These are phyloP conservation scores for Drosophila monieri DNA, from an alignment of 2,888 invertebrate genomes.

Conservation along the genomic window DNA sequence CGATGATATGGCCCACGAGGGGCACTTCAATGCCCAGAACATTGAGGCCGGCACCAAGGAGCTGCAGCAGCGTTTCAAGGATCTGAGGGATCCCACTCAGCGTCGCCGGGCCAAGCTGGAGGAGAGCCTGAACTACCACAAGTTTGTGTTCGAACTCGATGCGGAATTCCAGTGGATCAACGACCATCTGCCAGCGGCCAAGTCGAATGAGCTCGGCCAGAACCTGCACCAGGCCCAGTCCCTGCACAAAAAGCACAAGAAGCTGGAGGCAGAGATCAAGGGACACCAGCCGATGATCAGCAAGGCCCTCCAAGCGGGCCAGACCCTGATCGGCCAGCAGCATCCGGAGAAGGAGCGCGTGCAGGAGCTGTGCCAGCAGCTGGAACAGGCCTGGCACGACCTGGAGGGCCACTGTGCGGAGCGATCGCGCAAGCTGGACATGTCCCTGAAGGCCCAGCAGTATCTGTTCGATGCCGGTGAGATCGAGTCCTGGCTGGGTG, in stretches of 20 bases:
- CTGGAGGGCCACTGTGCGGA: slow-evolving; percentile 89
- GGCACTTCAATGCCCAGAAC: slow-evolving; percentile 96
- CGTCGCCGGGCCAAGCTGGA: slow-evolving; percentile 91
- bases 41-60: slow-evolving; percentile 91
- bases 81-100: slow-evolving; percentile 89
- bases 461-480: slow-evolving; percentile 95
- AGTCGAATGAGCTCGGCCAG: slow-evolving; percentile 90
- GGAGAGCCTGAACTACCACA: slow-evolving; percentile 92
- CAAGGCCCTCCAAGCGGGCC: slow-evolving; percentile 92
- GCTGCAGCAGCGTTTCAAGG: slow-evolving; percentile 89
- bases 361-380: slow-evolving; percentile 88
- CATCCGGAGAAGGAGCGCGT: slow-evolving; percentile 94
- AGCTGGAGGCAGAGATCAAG: slow-evolving; percentile 94
- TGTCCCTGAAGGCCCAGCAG: slow-evolving; percentile 95
- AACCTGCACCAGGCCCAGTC: slow-evolving; percentile 97
- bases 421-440: slow-evolving; percentile 91
- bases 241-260: slow-evolving; percentile 96
- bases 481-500: slow-evolving; percentile 96
- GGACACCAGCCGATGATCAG: slow-evolving; percentile 94
- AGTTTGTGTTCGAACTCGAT: slow-evolving; percentile 96
- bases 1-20: slow-evolving; percentile 95
- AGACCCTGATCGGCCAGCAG: slow-evolving; percentile 88
- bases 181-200: slow-evolving; percentile 93
- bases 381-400: slow-evolving; percentile 90
- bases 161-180: slow-evolving; percentile 97